Conservation (phyloP, 2,797 vertebrate genomes). For the Pseudochirops corinnae region DNA sequence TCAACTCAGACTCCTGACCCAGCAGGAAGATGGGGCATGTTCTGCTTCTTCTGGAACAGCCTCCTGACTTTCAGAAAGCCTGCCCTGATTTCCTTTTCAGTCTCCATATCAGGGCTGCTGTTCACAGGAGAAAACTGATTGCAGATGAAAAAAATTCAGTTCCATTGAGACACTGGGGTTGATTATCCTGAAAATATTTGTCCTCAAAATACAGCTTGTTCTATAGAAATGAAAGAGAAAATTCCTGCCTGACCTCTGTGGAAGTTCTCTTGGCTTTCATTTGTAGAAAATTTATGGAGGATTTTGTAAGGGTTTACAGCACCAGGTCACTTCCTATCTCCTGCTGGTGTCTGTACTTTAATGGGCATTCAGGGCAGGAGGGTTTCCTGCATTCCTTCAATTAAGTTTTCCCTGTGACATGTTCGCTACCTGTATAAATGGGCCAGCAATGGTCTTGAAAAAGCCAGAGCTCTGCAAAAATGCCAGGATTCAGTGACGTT, state of each 20-base stretch:
- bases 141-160: not conserved
- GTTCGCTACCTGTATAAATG: slow-evolving; percentile 63
- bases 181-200: not conserved
- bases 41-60: not conserved
- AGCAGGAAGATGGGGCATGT: not conserved
- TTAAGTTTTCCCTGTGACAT: slow-evolving; percentile 62
- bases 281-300: slow-evolving; percentile 46
- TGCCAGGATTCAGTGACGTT: not conserved
- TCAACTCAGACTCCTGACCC: slow-evolving; percentile 43
- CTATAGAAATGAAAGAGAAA: not conserved
- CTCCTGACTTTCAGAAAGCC: not conserved
- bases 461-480: slow-evolving; percentile 11
- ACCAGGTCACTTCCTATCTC: slow-evolving; percentile 29
- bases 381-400: slow-evolving; percentile 47
- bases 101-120: not conserved
- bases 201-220: slow-evolving; percentile 11
- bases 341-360: slow-evolving; percentile 59
- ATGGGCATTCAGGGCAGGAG: slow-evolving; percentile 33
- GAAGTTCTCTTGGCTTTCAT: slow-evolving; percentile 48
- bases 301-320: slow-evolving; percentile 47
- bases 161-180: slow-evolving; percentile 10
- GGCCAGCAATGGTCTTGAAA: slow-evolving; percentile 73
- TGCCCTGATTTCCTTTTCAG: slow-evolving; percentile 47
- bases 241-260: not conserved
- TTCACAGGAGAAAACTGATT: not conserved